These are phyloP conservation scores for Samia ricini DNA, from an alignment of 1,140 invertebrate genomes.

Conservation along the genomic window DNA sequence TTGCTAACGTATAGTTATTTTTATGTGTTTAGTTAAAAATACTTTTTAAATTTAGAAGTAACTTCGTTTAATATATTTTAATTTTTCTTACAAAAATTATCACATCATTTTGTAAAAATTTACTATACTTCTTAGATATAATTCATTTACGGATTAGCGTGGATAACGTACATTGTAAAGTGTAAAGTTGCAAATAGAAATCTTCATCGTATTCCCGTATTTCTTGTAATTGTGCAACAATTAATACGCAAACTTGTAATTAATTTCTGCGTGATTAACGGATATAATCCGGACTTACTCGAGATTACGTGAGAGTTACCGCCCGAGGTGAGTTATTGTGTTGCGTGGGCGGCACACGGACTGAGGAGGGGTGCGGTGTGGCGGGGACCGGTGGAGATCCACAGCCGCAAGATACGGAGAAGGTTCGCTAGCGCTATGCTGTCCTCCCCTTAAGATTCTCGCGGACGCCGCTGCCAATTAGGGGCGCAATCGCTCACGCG, in stretches of 20 bases:
- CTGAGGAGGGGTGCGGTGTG: slow-evolving; percentile 20
- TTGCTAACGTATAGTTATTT: no score
- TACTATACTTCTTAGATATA: no score
- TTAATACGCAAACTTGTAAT: slow-evolving; percentile 76
- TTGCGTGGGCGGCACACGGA: slow-evolving; percentile 42
- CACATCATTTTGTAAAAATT: no score
- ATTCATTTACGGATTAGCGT: no score
- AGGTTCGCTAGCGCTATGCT: slow-evolving; percentile 50
- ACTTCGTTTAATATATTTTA: no score
- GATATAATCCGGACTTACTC: slow-evolving; percentile 71
- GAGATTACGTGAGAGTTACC: slow-evolving; percentile 66
- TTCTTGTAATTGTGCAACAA: slow-evolving; percentile 70
- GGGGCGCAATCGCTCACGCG: slow-evolving; percentile 77
- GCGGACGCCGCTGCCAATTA: slow-evolving; percentile 78
- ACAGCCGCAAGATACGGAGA: slow-evolving; percentile 49
- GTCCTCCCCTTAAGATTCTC: slow-evolving; percentile 77
- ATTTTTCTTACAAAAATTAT: no score
- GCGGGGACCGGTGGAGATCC: slow-evolving; percentile 29
- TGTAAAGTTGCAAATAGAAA: slow-evolving; percentile 3
- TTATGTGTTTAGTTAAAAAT: no score
- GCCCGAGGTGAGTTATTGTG: slow-evolving; percentile 67
- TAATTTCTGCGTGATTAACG: slow-evolving; percentile 76
- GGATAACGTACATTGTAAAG: not conserved
- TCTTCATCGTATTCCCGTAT: slow-evolving; percentile 44
- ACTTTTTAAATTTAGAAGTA: no score